Conservation (phyloP, 92 coral and sea anemone genomes). For the Porites evermanni region DNA sequence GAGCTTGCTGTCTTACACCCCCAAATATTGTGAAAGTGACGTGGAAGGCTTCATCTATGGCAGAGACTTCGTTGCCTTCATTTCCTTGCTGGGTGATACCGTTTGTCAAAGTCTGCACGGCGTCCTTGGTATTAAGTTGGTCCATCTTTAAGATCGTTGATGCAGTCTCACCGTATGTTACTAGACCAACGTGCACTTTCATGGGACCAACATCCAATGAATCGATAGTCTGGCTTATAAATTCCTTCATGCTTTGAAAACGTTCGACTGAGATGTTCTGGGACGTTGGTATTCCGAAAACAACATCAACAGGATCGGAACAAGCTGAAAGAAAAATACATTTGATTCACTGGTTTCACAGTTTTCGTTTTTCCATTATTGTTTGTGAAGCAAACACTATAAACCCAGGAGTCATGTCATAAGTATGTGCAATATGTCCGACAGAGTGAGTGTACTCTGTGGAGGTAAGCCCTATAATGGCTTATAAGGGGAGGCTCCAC, state of each 20-base stretch:
- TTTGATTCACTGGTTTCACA: background rate
- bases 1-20: slow-evolving; percentile 82
- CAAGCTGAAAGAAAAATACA: slow-evolving; percentile 62
- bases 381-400: no score
- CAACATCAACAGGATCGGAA: slow-evolving; percentile 65
- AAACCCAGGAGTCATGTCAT: no score
- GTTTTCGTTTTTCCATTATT: background rate
- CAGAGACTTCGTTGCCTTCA: slow-evolving; percentile 45
- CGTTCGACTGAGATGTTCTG: slow-evolving; percentile 44
- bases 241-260: slow-evolving; percentile 44
- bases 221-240: slow-evolving; percentile 41
- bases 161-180: slow-evolving; percentile 62
- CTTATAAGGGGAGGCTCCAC: no score
- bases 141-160: slow-evolving; percentile 57
- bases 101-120: slow-evolving; percentile 28
- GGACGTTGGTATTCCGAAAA: slow-evolving; percentile 78
- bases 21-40: slow-evolving; percentile 85
- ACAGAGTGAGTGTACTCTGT: no score
- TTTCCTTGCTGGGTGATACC: slow-evolving; percentile 57
- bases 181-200: slow-evolving; percentile 69
- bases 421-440: no score
- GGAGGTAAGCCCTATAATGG: no score
- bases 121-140: slow-evolving; percentile 40
- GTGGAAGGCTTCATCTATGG: slow-evolving; percentile 71
- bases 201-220: slow-evolving; percentile 57